A percentile compares a stretch with the other conserved stretches of the same genome.
phyloP scores from a whole-genome alignment of 37 sponge, comb jelly and placozoan species.

The Diacarnus erythraeanus region DNA sequence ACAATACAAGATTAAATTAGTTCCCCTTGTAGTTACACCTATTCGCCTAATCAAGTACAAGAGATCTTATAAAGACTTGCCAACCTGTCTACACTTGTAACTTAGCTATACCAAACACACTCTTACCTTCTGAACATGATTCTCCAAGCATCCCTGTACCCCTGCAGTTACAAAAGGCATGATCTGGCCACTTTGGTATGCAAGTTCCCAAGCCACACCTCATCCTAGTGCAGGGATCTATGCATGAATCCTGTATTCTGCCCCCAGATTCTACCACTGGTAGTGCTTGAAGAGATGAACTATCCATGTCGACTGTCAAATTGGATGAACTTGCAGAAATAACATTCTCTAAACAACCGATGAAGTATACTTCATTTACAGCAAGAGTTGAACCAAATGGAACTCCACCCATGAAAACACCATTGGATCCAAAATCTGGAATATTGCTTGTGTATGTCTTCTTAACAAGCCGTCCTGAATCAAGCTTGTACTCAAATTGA shows the following conservation, averaged over 20 bases:
- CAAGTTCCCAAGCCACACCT: constrained; percentile 16
- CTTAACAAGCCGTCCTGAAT: neutral
- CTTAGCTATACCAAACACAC: too few species aligned
- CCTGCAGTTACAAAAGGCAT: constrained; percentile 27
- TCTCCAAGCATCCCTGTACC: neutral
- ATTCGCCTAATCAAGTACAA: neutral
- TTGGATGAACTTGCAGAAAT: neutral
- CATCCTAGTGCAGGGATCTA: constrained; percentile 9
- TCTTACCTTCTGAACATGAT: constrained; percentile 29
- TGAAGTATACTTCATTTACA: neutral
- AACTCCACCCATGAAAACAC: constrained; percentile 15
- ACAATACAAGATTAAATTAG: too few species aligned
- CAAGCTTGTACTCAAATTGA: constrained; percentile 1
- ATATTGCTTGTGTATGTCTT: neutral
- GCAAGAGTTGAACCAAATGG: neutral
- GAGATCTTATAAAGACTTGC: neutral
- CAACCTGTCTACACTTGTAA: too few species aligned
- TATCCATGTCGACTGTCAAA: neutral
- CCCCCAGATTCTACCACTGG: neutral
- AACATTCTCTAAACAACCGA: constrained; percentile 7
- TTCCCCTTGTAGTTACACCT: too few species aligned
- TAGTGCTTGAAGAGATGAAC: neutral
- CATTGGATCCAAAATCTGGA: constrained; percentile 11
- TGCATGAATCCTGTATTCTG: neutral
- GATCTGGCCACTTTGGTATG: neutral